These are phyloP conservation scores for Papilio gigon DNA, from an alignment of 2,888 invertebrate genomes.

Conservation along the genomic window DNA sequence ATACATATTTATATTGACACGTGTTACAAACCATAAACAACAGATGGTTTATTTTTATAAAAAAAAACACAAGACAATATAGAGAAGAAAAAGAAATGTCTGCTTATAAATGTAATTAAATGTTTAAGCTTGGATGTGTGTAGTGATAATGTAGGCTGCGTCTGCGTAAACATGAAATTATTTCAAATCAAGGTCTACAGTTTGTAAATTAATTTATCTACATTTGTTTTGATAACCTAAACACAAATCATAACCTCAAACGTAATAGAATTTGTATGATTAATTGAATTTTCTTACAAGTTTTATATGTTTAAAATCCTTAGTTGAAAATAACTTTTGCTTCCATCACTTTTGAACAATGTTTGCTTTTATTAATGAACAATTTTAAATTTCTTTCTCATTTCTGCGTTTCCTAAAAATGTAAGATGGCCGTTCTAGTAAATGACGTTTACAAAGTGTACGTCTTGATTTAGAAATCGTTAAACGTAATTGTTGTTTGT, in stretches of 20 bases:
- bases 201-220: background rate
- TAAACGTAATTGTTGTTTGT: conserved; percentile 29
- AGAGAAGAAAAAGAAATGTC: conserved; percentile 13
- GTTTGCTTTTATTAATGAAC: too few relatives aligned
- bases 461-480: conserved; percentile 19
- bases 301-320: too few relatives aligned
- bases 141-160: conserved; percentile 17
- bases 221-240: too few relatives aligned
- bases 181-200: conserved; percentile 1
- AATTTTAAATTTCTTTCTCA: too few relatives aligned
- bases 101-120: conserved; percentile 14
- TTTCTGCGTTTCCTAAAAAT: background rate
- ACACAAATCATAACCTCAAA: too few relatives aligned
- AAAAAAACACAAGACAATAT: conserved; percentile 32
- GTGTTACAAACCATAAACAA: background rate
- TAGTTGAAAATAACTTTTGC: too few relatives aligned
- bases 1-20: background rate
- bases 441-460: background rate
- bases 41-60: background rate
- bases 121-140: conserved; percentile 28
- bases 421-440: background rate
- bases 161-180: conserved; percentile 17
- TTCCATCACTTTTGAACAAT: too few relatives aligned
- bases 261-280: too few relatives aligned
- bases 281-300: too few relatives aligned